Evolutionary conservation across 2,888 invertebrate species (phyloP).

Genomic region (Melangyna quadrimaculata): DNA sequence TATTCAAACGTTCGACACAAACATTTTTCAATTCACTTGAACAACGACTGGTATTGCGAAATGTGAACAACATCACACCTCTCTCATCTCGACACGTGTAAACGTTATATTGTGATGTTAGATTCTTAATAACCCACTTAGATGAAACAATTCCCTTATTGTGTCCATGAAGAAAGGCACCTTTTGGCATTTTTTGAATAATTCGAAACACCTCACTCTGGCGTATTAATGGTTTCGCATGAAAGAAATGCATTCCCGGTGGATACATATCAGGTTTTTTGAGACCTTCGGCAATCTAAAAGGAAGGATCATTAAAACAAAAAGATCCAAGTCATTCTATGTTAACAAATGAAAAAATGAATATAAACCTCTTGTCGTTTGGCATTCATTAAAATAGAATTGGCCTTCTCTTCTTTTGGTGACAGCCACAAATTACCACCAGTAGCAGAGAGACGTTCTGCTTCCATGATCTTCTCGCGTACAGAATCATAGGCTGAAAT

Average conservation of each 20-base stretch:
- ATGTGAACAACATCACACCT: conserved; percentile 79
- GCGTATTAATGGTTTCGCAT: conserved; percentile 82
- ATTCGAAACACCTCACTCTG: conserved; percentile 83
- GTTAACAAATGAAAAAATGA: not conserved
- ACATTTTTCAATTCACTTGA: conserved; percentile 79
- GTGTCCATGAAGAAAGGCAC: conserved; percentile 84
- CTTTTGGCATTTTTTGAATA: conserved; percentile 84
- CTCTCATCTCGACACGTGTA: conserved; percentile 78
- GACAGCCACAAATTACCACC: conserved; percentile 79
- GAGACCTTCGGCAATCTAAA: conserved; percentile 76
- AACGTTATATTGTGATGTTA: conserved; percentile 81
- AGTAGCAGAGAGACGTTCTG: conserved; percentile 77
- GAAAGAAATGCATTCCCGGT: conserved; percentile 83
- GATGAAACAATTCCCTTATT: conserved; percentile 82
- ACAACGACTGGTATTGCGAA: conserved; percentile 76
- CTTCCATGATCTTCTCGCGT: conserved; percentile 79
- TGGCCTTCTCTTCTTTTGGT: conserved; percentile 79
- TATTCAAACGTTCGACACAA: conserved; percentile 81
- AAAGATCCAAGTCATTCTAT: conserved; percentile 5
- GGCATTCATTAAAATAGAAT: conserved; percentile 80
- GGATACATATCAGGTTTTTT: conserved; percentile 81
- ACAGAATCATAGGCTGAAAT: conserved; percentile 78
- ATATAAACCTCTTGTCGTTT: conserved; percentile 77
- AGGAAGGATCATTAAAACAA: not conserved
- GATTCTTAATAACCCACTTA: conserved; percentile 82